Percentiles rank a stretch among this genome's conserved stretches.
Conservation (phyloP, 2,888 invertebrate genomes). For the Entomobrya multifasciata region DNA sequence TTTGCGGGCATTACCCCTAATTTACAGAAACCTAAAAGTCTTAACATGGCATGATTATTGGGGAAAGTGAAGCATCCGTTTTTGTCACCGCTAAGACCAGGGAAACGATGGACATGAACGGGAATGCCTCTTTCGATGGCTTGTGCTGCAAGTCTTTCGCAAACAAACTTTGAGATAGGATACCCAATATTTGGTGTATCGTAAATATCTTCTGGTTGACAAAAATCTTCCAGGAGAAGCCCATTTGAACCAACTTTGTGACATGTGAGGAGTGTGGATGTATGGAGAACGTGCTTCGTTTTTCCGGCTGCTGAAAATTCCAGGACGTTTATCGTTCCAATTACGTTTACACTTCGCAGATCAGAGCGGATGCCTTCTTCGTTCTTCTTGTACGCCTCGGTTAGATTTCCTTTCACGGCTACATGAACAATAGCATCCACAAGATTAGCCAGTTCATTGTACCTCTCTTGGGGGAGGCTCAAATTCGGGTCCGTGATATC, state of each 20-base stretch:
- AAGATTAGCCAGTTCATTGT: conserved; percentile 42
- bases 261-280: conserved; percentile 71
- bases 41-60: conserved; percentile 70
- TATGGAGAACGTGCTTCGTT: conserved; percentile 72
- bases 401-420: conserved; percentile 75
- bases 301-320: conserved; percentile 68
- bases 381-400: conserved; percentile 65
- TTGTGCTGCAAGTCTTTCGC: conserved; percentile 69
- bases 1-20: conserved; percentile 72
- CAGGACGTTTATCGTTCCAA: conserved; percentile 72
- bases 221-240: conserved; percentile 64
- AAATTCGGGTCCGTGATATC: conserved; percentile 60
- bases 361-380: conserved; percentile 59
- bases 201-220: conserved; percentile 59
- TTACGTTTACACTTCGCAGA: conserved; percentile 72
- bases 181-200: conserved; percentile 72
- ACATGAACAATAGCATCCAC: conserved; percentile 73
- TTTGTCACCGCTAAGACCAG: conserved; percentile 71
- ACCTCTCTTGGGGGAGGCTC: conserved; percentile 52
- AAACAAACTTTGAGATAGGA: conserved; percentile 72
- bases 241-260: conserved; percentile 50
- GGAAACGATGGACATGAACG: conserved; percentile 65
- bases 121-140: conserved; percentile 74
- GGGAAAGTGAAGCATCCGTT: conserved; percentile 70
- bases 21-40: conserved; percentile 71